Evolutionary conservation across 1,140 invertebrate species (phyloP).

Genomic region (Pissodes strobi): DNA sequence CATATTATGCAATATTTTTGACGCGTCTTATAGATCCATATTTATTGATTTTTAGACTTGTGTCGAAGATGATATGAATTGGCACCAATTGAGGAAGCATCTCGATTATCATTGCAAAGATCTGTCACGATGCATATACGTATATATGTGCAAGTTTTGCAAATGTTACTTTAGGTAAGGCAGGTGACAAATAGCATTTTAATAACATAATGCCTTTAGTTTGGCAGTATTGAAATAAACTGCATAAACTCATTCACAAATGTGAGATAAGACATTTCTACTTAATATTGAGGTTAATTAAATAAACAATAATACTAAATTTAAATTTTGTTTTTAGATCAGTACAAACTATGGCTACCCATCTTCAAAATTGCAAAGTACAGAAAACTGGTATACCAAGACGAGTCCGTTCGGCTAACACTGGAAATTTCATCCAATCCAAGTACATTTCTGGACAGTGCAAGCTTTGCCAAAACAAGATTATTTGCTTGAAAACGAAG

Average conservation of each 20-base stretch:
- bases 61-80: conserved; percentile 8
- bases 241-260: no score
- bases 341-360: conserved; percentile 42
- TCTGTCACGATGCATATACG: conserved; percentile 40
- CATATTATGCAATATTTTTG: no score
- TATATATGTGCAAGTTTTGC: conserved; percentile 48
- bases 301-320: neutral
- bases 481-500: no score
- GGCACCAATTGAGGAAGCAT: conserved; percentile 30
- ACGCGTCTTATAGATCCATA: no score
- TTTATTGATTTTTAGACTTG: conserved; percentile 24
- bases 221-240: no score
- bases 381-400: conserved; percentile 7
- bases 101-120: conserved; percentile 41
- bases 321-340: conserved; percentile 27
- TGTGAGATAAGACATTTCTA: no score
- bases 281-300: no score
- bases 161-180: conserved; percentile 44
- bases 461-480: conserved; percentile 28
- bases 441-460: conserved; percentile 32
- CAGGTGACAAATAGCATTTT: neutral
- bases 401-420: neutral
- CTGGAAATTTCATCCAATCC: neutral
- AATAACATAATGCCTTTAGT: neutral
- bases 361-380: conserved; percentile 28